A percentile compares a stretch with the other conserved stretches of the same genome.
Evolutionary conservation across 2,797 vertebrate species (phyloP).

Genomic region (Fistularia commersonii): DNA sequence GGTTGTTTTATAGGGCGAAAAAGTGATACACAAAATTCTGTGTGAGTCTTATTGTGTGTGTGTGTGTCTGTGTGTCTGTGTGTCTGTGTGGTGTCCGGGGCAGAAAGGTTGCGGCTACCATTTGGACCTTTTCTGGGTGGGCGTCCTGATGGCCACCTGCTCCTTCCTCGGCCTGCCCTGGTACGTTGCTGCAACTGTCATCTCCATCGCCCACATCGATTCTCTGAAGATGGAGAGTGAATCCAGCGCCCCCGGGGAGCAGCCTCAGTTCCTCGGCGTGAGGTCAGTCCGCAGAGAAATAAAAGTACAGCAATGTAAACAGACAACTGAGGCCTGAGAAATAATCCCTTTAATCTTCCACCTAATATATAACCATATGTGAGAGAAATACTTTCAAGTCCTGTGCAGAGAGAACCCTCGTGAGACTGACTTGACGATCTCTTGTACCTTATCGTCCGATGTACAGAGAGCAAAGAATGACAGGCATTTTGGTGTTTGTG

Average conservation of each 20-base stretch:
- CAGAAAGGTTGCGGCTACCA: conserved; percentile 97
- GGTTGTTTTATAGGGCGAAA: no score
- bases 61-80: no score
- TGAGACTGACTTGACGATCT: conserved; percentile 10
- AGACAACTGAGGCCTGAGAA: neutral
- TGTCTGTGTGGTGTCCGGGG: conserved; percentile 3
- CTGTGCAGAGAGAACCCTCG: neutral
- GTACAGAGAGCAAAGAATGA: conserved; percentile 90
- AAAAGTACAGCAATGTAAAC: neutral
- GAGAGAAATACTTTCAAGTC: neutral
- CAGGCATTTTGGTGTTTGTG: conserved; percentile 89
- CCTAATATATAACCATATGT: neutral
- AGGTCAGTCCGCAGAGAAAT: conserved; percentile 68
- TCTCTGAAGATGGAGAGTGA: conserved; percentile 97
- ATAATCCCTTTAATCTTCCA: neutral
- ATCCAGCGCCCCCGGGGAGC: conserved; percentile 92
- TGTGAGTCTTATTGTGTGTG: no score
- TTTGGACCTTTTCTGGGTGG: conserved; percentile 94
- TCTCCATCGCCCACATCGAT: conserved; percentile 98
- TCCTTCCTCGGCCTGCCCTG: conserved; percentile 95
- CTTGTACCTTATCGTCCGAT: conserved; percentile 11
- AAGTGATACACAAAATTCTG: no score
- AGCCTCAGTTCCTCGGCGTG: conserved; percentile 95
- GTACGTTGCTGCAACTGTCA: conserved; percentile 98
- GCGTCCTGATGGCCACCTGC: conserved; percentile 87